Percentiles rank a stretch among this genome's conserved stretches.
Conservation (phyloP, 2,888 invertebrate species). For the Agapetus fuscipes region DNA sequence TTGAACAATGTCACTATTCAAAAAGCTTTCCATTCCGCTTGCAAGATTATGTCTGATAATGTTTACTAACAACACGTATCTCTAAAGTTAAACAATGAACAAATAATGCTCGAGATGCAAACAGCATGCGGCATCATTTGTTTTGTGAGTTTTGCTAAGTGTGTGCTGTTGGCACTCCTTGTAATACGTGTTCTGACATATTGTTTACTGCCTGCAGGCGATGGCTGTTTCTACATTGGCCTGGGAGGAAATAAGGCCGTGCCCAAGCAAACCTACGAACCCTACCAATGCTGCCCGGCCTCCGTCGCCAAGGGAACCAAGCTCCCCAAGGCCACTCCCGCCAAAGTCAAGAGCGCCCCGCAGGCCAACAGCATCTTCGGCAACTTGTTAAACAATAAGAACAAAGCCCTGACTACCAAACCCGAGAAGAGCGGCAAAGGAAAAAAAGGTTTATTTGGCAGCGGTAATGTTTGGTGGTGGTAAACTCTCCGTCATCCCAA, state of each 20-base stretch:
- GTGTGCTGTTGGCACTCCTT: constrained; percentile 14
- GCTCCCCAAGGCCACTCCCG: constrained; percentile 65
- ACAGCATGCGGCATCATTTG: constrained; percentile 28
- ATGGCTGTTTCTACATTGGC: constrained; percentile 95
- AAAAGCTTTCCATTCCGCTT: constrained; percentile 30
- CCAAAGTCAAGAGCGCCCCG: constrained; percentile 35
- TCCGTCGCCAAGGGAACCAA: constrained; percentile 70
- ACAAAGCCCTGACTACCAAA: constrained; percentile 42
- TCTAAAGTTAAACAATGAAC: constrained; percentile 18
- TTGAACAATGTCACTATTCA: constrained; percentile 25
- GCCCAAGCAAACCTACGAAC: constrained; percentile 72
- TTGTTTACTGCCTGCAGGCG: constrained; percentile 90
- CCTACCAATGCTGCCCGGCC: constrained; percentile 88
- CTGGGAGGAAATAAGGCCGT: constrained; percentile 76
- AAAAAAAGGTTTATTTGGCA: constrained; percentile 77
- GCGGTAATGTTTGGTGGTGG: constrained; percentile 80
- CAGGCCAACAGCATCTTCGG: constrained; percentile 28
- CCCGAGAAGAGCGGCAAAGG: constrained; percentile 50
- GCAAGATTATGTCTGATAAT: constrained; percentile 33
- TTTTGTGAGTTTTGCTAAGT: constrained; percentile 12
- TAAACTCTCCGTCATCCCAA: constrained; percentile 31
- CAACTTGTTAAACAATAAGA: constrained; percentile 36
- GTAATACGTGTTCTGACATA: constrained; percentile 23
- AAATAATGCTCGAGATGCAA: constrained; percentile 17
- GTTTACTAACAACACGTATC: constrained; percentile 40